phyloP scores from a whole-genome alignment of 2,888 invertebrate genomes.

The Patella depressa region DNA sequence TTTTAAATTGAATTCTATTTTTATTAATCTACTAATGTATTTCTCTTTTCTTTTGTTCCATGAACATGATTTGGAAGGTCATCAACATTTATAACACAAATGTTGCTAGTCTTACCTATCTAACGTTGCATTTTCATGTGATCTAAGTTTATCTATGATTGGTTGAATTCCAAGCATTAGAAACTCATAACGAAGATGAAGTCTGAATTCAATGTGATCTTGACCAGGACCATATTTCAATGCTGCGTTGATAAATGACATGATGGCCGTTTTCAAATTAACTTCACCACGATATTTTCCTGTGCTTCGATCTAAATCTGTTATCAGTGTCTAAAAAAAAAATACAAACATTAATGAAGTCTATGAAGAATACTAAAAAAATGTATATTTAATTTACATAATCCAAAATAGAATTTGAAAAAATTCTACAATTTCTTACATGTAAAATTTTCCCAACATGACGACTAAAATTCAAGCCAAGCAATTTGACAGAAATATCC shows the following conservation, averaged over 20 bases:
- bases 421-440: background rate
- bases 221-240: conserved; percentile 96
- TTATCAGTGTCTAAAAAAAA: conserved; percentile 82
- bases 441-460: background rate
- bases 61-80: too few species aligned
- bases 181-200: conserved; percentile 95
- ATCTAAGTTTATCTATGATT: conserved; percentile 91
- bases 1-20: background rate
- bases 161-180: conserved; percentile 97
- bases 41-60: too few species aligned
- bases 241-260: conserved; percentile 98
- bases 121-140: conserved; percentile 93
- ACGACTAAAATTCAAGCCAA: too few species aligned
- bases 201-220: conserved; percentile 87
- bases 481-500: too few species aligned
- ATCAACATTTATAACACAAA: background rate
- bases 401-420: background rate
- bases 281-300: conserved; percentile 94
- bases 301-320: conserved; percentile 90
- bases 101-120: conserved; percentile 76
- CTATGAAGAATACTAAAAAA: conserved; percentile 8
- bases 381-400: background rate
- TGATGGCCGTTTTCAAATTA: conserved; percentile 94
- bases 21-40: too few species aligned
- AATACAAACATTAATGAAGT: background rate